Base-by-base conservation (phyloP, 2,113 vertebrate species). In the Eira barbara region DNA sequence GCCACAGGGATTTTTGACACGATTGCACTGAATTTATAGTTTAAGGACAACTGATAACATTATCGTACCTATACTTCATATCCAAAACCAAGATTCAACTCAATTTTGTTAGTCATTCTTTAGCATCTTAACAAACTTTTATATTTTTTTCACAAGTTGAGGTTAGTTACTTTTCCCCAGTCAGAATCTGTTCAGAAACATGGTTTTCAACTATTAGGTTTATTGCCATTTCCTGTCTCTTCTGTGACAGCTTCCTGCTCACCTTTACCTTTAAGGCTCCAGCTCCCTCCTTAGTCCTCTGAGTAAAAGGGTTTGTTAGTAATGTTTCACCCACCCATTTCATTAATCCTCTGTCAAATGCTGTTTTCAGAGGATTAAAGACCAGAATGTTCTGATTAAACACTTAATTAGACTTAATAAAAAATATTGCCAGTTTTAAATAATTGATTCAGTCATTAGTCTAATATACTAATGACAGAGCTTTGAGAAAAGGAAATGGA, bases 401-500 rank as follows among this genome's bases (percentile, higher is more conserved):
- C 98, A 98, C 97, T 97, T 97, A 98, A 98, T 96, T 96, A 97
- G 79, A 85, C 97, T 94, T 98, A 98, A 98, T 98, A 98, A 98
- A 98, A 98, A 96, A 95, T 95, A 98, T 97, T 95, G 96, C 97
- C 97, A 97, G 97, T 90, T 98, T 98, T 98, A 98, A 98, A 98
- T 98, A 98, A 98, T 18, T 98, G 98, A 98, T 98, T 97, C 97
- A 94, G 95, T 98, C 97, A 96, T 97, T 97, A 98, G 96, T 94
- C 98, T 98, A 98, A 98, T 97, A 98, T 98, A 98, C 97, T 97
- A 98, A 98, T 97, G 92, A 97, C 47, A 95, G 98, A 98, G 94
- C 81, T 91, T 86, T 98, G 98, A 97, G 86, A 98, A 98, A 97
- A 97, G 96, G 95, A 98, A 98, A 98, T 98, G 97, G 95, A 97